Percentiles rank a stretch among this genome's conserved stretches.
Evolutionary conservation across 2,797 vertebrate species (phyloP).

Genomic region (Scarus forsteni): DNA sequence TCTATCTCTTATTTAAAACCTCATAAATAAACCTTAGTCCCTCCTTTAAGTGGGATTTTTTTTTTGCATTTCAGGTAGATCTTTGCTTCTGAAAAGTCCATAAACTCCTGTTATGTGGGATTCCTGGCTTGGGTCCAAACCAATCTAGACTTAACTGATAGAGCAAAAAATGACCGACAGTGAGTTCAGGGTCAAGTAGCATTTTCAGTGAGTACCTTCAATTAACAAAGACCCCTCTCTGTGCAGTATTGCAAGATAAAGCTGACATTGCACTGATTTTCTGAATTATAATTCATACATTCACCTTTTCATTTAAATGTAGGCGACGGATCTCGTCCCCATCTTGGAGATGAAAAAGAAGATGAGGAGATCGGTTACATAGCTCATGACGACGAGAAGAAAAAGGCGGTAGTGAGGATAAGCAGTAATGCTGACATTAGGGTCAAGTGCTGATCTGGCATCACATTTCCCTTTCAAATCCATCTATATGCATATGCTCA

Average conservation of each 20-base stretch:
- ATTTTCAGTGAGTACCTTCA: constrained; percentile 11
- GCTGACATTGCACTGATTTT: constrained; percentile 37
- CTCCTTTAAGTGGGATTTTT: too few species aligned
- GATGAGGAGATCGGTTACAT: not conserved
- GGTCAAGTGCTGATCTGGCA: constrained; percentile 76
- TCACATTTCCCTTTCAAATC: constrained; percentile 68
- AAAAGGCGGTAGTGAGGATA: constrained; percentile 38
- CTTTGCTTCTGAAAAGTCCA: too few species aligned
- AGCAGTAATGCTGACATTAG: constrained; percentile 56
- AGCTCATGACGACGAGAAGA: constrained; percentile 34
- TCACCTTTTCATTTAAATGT: constrained; percentile 39
- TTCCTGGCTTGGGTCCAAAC: too few species aligned
- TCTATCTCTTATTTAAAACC: too few species aligned
- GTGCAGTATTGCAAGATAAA: constrained; percentile 35
- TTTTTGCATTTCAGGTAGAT: too few species aligned
- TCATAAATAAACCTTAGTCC: too few species aligned
- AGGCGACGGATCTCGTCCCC: constrained; percentile 41
- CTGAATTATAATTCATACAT: constrained; percentile 49
- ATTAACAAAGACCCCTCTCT: not conserved
- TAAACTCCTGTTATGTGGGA: too few species aligned
- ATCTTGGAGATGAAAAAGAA: constrained; percentile 60
- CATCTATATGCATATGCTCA: constrained; percentile 62
- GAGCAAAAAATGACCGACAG: too few species aligned
- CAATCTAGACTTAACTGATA: too few species aligned
- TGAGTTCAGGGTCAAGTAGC: not conserved